phyloP scores from a whole-genome alignment of 2,797 vertebrate genomes.

The Pipistrellus pygmaeus region DNA sequence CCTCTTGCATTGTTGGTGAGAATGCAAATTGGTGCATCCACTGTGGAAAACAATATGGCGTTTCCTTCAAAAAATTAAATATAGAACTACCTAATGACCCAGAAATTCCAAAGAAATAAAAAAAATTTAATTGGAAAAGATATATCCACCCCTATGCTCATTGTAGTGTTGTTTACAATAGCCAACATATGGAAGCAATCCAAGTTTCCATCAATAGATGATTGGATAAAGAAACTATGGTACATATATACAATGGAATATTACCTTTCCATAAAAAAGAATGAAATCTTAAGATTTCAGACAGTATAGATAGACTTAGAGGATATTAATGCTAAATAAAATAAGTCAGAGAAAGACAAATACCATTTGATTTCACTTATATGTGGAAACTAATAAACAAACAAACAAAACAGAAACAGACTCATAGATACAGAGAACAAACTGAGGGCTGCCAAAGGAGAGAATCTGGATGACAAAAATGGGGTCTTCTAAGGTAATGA shows the following conservation, averaged over 20 bases:
- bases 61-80: background rate
- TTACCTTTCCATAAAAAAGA: background rate
- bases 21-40: background rate
- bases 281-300: background rate
- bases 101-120: background rate
- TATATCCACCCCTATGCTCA: background rate
- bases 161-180: background rate
- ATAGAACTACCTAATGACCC: background rate
- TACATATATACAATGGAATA: background rate
- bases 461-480: conserved; percentile 17
- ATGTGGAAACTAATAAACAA: background rate
- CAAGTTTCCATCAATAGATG: background rate
- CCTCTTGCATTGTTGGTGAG: background rate
- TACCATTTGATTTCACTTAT: background rate
- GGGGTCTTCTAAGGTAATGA: conserved; percentile 3
- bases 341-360: background rate
- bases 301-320: background rate
- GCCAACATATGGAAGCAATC: background rate
- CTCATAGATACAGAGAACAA: background rate
- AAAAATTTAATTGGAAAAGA: background rate
- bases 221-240: background rate
- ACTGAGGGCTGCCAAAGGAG: background rate
- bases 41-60: background rate
- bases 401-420: background rate
- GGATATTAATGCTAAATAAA: background rate